These are phyloP conservation scores for Acrossocheilus wenchowensis DNA, from an alignment of 2,797 vertebrate species.

Conservation along the genomic window DNA sequence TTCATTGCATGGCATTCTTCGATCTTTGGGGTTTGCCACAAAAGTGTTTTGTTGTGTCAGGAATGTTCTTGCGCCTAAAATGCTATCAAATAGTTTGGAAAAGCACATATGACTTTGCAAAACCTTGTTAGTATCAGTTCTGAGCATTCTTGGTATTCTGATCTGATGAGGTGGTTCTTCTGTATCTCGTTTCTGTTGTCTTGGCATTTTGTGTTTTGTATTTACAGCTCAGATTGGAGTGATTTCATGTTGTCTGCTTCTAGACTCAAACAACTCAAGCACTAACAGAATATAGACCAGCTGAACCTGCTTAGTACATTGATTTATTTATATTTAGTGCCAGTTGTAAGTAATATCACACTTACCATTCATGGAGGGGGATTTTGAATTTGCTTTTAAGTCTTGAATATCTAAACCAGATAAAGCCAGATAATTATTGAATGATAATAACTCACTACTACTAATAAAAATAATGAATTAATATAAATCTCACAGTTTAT, in stretches of 20 bases:
- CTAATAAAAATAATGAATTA: background rate
- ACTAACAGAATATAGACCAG: background rate
- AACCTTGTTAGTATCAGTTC: background rate
- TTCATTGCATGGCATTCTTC: background rate
- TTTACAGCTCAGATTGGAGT: background rate
- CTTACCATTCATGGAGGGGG: constrained; percentile 14
- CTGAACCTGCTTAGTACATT: background rate
- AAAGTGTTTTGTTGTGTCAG: background rate
- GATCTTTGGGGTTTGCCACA: background rate
- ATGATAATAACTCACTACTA: background rate
- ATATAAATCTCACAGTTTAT: background rate
- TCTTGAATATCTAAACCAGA: background rate
- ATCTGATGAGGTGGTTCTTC: background rate
- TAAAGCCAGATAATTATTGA: background rate
- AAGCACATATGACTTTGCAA: background rate
- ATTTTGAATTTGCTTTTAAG: background rate
- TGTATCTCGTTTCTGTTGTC: constrained; percentile 1
- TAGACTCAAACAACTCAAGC: background rate
- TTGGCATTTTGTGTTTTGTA: background rate
- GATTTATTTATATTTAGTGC: background rate
- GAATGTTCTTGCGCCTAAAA: background rate
- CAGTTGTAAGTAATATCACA: background rate
- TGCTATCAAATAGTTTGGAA: background rate
- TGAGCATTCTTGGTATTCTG: constrained; percentile 17
- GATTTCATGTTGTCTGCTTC: background rate